These are phyloP conservation scores for Centropus bengalensis DNA, from an alignment of 2,113 vertebrate species.

Conservation along the genomic window DNA sequence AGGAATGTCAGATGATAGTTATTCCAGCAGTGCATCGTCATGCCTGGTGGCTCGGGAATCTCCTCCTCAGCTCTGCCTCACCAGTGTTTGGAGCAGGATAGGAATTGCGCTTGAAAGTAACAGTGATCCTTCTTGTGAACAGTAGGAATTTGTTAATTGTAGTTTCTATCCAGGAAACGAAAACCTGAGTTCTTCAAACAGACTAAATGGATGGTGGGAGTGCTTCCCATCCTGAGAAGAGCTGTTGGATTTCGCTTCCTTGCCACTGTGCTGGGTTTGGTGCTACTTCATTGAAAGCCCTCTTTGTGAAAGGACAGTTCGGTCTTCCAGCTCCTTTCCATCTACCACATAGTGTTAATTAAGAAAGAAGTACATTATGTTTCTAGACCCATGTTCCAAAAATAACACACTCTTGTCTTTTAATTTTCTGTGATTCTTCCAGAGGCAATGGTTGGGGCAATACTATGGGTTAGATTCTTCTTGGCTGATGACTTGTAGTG, in stretches of 20 bases:
- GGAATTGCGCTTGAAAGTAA: not conserved
- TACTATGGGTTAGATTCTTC: not conserved
- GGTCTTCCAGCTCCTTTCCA: not conserved
- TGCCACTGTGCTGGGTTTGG: not conserved
- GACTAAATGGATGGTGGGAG: not conserved
- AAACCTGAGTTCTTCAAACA: not conserved
- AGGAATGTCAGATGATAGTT: slow-evolving; percentile 4
- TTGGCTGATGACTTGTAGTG: not conserved
- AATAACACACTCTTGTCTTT: not conserved
- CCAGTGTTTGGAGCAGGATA: not conserved
- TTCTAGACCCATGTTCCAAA: not conserved
- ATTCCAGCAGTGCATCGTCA: not conserved
- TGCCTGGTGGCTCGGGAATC: not conserved
- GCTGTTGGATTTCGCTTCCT: not conserved
- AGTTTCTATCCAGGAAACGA: not conserved
- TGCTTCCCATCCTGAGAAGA: not conserved
- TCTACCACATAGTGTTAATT: not conserved
- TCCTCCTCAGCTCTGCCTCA: not conserved
- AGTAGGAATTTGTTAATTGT: not conserved
- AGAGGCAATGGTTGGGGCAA: not conserved
- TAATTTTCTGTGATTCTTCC: not conserved
- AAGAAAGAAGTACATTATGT: not conserved
- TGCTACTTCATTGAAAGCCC: not conserved
- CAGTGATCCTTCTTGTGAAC: not conserved
- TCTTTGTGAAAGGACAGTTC: not conserved